phyloP scores from a whole-genome alignment of 2,888 invertebrate genomes.

The Phania funesta region DNA sequence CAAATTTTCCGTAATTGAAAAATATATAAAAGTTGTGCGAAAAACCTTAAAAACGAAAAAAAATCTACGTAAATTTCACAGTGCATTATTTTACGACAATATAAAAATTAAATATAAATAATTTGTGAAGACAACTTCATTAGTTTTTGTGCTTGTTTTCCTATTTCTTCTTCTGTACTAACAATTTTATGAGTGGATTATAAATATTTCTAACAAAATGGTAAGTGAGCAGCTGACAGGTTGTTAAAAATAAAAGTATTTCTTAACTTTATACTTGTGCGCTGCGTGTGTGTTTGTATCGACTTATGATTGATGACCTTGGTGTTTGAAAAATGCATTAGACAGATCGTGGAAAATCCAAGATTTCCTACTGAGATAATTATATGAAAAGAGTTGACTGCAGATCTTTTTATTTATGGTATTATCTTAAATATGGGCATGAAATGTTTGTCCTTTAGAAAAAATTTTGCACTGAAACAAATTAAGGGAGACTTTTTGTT shows the following conservation, averaged over 20 bases:
- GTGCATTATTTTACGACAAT: background rate
- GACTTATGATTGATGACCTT: constrained; percentile 31
- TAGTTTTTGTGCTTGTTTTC: background rate
- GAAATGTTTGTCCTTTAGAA: background rate
- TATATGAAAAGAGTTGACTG: background rate
- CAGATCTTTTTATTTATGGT: background rate
- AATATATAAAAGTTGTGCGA: background rate
- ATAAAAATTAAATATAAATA: constrained; percentile 5
- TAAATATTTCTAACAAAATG: constrained; percentile 56
- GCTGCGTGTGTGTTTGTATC: background rate
- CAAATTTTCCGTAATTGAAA: background rate
- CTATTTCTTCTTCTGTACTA: background rate
- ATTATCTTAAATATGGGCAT: background rate
- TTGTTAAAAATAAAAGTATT: constrained; percentile 19
- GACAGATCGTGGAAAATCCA: constrained; percentile 20
- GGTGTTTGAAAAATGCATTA: constrained; percentile 1
- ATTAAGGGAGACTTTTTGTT: background rate
- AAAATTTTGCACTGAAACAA: background rate
- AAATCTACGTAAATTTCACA: background rate
- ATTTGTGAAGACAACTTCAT: constrained; percentile 20
- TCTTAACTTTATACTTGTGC: background rate
- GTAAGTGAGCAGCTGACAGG: constrained; percentile 40
- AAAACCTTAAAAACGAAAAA: background rate
- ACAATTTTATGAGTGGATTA: constrained; percentile 57
- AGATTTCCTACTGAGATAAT: constrained; percentile 30